phyloP scores from a whole-genome alignment of 2,888 invertebrate genomes.

The Lithosia quadra region DNA sequence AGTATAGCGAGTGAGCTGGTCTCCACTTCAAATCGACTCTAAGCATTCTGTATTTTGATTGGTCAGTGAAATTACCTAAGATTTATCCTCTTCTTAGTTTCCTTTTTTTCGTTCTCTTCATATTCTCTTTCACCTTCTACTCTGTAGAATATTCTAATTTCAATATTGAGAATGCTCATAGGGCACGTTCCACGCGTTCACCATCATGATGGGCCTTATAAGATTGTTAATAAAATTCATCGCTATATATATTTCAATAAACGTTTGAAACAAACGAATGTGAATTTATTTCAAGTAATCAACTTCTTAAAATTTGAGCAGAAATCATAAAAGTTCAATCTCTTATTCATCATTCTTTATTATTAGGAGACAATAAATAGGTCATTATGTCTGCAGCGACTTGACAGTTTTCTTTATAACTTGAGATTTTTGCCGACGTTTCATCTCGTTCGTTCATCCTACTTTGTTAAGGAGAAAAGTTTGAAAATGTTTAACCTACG shows the following conservation, averaged over 20 bases:
- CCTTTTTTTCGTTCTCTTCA: not conserved
- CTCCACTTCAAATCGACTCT: not conserved
- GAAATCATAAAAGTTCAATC: constrained; percentile 5
- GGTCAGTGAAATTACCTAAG: not conserved
- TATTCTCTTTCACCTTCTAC: not conserved
- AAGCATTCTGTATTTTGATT: not conserved
- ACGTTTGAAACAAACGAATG: not conserved
- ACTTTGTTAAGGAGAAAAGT: constrained; percentile 45
- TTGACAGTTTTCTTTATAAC: constrained; percentile 33
- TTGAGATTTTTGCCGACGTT: constrained; percentile 29
- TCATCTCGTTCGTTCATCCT: constrained; percentile 27
- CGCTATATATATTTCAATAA: not conserved
- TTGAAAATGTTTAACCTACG: constrained; percentile 41
- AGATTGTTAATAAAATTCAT: no score
- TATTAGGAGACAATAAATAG: constrained; percentile 24
- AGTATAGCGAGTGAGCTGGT: not conserved
- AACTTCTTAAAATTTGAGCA: not conserved
- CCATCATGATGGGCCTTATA: not conserved
- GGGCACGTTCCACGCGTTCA: not conserved
- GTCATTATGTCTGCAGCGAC: constrained; percentile 25
- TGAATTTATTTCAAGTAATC: not conserved
- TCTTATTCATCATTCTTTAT: constrained; percentile 16
- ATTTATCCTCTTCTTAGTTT: not conserved
- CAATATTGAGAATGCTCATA: no score
- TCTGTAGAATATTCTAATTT: not conserved